phyloP scores from a whole-genome alignment of 2,797 vertebrate genomes.

The Semaprochilodus insignis region DNA sequence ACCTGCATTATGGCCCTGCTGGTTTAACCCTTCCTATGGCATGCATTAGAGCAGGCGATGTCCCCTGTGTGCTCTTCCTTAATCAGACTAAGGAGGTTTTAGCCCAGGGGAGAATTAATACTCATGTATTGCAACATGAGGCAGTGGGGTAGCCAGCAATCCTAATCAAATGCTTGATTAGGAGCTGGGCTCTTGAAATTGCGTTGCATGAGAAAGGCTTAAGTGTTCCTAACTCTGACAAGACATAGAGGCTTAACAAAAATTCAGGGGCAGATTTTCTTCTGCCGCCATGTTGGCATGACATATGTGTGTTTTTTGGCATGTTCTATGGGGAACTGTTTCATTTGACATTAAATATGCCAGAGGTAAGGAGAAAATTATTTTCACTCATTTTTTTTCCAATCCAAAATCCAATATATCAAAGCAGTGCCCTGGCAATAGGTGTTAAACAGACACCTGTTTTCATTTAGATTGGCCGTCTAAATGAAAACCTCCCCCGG shows the following conservation, averaged over 20 bases:
- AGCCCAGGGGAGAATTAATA: constrained; percentile 53
- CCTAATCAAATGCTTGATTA: constrained; percentile 60
- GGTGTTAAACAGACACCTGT: constrained; percentile 75
- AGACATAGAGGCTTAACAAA: constrained; percentile 23
- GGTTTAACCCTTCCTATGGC: constrained; percentile 47
- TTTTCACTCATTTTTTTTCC: constrained; percentile 54
- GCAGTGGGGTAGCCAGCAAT: constrained; percentile 12
- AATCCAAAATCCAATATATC: constrained; percentile 77
- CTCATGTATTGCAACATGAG: constrained; percentile 46
- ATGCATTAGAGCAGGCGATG: constrained; percentile 36
- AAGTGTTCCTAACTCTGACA: constrained; percentile 51
- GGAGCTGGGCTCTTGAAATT: constrained; percentile 46
- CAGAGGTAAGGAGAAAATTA: constrained; percentile 76
- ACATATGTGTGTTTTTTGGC: constrained; percentile 2
- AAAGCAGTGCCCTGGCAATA: constrained; percentile 73
- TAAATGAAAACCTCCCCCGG: not conserved
- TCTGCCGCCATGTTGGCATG: not conserved
- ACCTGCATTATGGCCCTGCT: not conserved
- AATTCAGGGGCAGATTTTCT: not conserved
- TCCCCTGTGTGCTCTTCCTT: not conserved
- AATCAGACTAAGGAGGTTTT: constrained; percentile 57
- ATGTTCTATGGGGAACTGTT: constrained; percentile 64
- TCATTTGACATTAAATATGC: constrained; percentile 77
- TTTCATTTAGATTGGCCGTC: constrained; percentile 73
- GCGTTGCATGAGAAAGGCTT: constrained; percentile 50